These are phyloP conservation scores for Acipenser ruthenus DNA, from an alignment of 2,797 vertebrate species.

Conservation along the genomic window DNA sequence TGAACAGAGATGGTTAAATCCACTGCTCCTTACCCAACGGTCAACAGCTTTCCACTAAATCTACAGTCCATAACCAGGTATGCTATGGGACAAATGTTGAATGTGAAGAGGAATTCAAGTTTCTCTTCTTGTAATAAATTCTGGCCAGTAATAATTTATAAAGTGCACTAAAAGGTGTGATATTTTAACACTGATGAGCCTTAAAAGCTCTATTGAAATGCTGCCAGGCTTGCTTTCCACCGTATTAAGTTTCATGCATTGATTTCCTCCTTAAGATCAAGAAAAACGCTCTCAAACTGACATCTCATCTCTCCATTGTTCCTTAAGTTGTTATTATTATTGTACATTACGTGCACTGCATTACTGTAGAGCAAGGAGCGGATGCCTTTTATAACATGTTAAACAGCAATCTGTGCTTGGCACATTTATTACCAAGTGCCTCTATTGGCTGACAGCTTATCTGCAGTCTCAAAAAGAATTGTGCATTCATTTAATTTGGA, in stretches of 20 bases:
- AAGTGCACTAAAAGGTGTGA: background rate
- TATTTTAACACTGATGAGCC: background rate
- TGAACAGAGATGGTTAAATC: too few species aligned
- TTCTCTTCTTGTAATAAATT: background rate
- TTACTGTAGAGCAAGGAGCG: background rate
- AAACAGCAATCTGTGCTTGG: background rate
- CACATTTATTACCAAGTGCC: background rate
- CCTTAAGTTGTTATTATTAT: background rate
- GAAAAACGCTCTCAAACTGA: background rate
- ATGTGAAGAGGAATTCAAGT: background rate
- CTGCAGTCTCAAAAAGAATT: background rate
- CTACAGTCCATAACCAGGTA: background rate
- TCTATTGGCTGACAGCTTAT: background rate
- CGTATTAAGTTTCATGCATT: background rate
- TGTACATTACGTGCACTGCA: background rate
- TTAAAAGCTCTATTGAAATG: background rate
- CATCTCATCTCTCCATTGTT: background rate
- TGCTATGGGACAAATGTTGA: background rate
- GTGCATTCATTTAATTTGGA: background rate
- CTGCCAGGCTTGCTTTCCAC: background rate
- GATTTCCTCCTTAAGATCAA: background rate
- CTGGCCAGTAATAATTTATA: background rate
- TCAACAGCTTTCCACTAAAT: too few species aligned
- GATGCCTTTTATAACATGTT: background rate
- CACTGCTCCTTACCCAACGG: too few species aligned